Percentiles rank a stretch among this genome's conserved stretches.
These are phyloP conservation scores for Eospalax fontanierii DNA, from an alignment of 2,797 vertebrate genomes.

Conservation along the genomic window DNA sequence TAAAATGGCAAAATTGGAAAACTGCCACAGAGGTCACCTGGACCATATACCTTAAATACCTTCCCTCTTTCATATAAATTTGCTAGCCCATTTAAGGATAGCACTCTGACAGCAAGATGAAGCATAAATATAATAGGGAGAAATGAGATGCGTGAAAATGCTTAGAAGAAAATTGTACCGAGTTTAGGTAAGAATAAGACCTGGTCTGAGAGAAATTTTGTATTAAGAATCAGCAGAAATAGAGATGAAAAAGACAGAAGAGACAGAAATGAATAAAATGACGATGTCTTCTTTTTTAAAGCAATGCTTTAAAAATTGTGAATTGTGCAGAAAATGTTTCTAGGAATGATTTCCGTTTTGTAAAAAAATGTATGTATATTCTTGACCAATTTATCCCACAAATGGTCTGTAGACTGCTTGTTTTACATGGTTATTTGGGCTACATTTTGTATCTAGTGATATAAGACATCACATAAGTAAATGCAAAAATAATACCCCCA, in stretches of 20 bases:
- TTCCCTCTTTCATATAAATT: conserved; percentile 19
- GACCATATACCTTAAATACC: neutral
- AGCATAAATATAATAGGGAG: neutral
- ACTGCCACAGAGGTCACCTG: neutral
- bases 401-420: neutral
- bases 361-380: neutral
- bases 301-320: neutral
- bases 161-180: conserved; percentile 13
- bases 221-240: conserved; percentile 33
- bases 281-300: neutral
- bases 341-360: neutral
- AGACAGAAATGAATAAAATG: neutral
- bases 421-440: too few relatives aligned
- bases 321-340: neutral
- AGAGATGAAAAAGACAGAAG: neutral
- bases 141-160: neutral
- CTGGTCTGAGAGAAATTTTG: neutral
- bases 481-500: neutral
- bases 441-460: neutral
- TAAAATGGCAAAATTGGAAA: neutral
- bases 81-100: neutral
- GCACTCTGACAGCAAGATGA: neutral
- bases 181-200: conserved; percentile 31
- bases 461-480: neutral
- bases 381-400: neutral